Conservation (phyloP, 2,797 vertebrate genomes). For the Eutrigla gurnardus region DNA sequence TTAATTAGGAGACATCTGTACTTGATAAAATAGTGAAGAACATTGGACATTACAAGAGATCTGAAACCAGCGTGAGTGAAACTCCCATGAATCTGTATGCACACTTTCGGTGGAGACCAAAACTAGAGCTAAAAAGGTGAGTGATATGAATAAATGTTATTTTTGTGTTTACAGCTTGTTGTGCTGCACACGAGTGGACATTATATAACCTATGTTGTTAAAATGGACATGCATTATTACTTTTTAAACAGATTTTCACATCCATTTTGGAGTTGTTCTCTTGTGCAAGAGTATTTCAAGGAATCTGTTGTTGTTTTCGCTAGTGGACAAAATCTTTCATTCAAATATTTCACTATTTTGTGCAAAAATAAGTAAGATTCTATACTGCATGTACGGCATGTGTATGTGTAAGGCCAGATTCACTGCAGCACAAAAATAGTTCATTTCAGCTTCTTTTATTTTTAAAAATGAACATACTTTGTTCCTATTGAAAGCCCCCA, state of each 20-base stretch:
- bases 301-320: not conserved
- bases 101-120: conserved; percentile 2
- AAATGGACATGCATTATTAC: not conserved
- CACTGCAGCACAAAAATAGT: conserved; percentile 15
- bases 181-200: not conserved
- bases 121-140: conserved; percentile 2
- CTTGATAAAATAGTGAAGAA: not conserved
- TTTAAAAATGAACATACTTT: conserved; percentile 59
- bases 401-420: not conserved
- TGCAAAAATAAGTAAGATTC: not conserved
- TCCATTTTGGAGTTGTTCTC: not conserved
- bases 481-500: conserved; percentile 66
- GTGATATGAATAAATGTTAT: too few relatives aligned
- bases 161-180: not conserved
- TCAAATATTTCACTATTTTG: not conserved
- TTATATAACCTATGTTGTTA: not conserved
- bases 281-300: not conserved
- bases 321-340: not conserved
- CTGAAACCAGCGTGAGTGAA: not conserved
- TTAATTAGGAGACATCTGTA: conserved; percentile 20
- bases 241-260: not conserved
- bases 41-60: not conserved
- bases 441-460: conserved; percentile 57
- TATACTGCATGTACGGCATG: not conserved
- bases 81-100: not conserved